Percentiles rank a stretch among this genome's conserved stretches.
Evolutionary conservation across 1,140 invertebrate genomes (phyloP).

Genomic region (Sarcophaga peregrina): DNA sequence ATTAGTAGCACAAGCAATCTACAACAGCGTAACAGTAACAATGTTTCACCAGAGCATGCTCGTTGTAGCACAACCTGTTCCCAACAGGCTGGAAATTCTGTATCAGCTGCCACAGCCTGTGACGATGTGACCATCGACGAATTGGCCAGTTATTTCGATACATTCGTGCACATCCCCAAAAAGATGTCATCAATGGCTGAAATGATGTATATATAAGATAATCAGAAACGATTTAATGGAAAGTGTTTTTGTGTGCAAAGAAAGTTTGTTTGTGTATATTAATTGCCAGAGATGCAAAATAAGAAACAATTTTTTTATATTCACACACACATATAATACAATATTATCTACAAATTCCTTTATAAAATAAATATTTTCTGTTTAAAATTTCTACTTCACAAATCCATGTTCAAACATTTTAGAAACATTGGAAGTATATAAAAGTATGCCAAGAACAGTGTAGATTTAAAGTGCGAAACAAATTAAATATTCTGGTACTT

Average conservation of each 20-base stretch:
- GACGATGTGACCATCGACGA: constrained; percentile 88
- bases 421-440: too few relatives aligned
- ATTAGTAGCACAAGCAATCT: constrained; percentile 1
- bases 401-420: too few relatives aligned
- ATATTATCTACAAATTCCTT: neutral
- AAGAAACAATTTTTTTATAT: neutral
- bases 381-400: neutral
- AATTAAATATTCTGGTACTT: too few relatives aligned
- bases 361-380: neutral
- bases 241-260: neutral
- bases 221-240: neutral
- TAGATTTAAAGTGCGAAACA: too few relatives aligned
- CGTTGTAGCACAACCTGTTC: constrained; percentile 68
- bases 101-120: constrained; percentile 68
- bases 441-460: too few relatives aligned
- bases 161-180: constrained; percentile 92
- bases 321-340: neutral
- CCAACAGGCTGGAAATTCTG: constrained; percentile 72
- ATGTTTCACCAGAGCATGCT: neutral
- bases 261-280: neutral
- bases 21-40: neutral
- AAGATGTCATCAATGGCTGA: constrained; percentile 97
- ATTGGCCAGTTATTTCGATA: constrained; percentile 92
- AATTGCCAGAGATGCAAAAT: neutral
- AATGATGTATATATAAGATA: constrained; percentile 91